Conservation (phyloP, 2,888 invertebrate genomes). For the Polyommatus iphigenia region DNA sequence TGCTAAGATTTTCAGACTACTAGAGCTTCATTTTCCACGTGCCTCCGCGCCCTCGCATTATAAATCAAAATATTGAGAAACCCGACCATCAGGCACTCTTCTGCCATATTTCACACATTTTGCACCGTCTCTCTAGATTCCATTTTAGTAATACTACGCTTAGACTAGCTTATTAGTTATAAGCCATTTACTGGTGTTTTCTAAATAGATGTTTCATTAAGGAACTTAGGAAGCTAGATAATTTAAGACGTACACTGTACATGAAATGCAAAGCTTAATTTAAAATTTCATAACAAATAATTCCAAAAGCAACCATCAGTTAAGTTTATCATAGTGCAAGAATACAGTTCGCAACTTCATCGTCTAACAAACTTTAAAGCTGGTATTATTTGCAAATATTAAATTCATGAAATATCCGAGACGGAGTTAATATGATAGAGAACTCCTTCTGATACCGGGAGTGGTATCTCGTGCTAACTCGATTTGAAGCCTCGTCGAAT, state of each 20-base stretch:
- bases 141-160: neutral
- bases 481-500: conserved; percentile 37
- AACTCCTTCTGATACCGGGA: conserved; percentile 30
- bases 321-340: neutral
- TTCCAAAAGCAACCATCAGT: neutral
- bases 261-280: neutral
- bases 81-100: neutral
- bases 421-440: conserved; percentile 33
- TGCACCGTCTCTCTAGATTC: neutral
- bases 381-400: conserved; percentile 32
- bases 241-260: neutral
- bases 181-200: neutral
- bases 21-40: neutral
- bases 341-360: conserved; percentile 21
- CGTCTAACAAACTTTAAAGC: conserved; percentile 27
- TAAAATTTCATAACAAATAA: neutral
- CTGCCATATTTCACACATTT: conserved; percentile 12
- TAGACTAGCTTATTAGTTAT: neutral
- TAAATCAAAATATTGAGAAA: conserved; percentile 17
- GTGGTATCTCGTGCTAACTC: conserved; percentile 34
- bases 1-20: neutral
- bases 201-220: neutral
- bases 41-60: neutral
- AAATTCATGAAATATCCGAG: conserved; percentile 33
- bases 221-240: neutral